phyloP scores from a whole-genome alignment of 1,140 invertebrate genomes.

The Aleiodes sp. region DNA sequence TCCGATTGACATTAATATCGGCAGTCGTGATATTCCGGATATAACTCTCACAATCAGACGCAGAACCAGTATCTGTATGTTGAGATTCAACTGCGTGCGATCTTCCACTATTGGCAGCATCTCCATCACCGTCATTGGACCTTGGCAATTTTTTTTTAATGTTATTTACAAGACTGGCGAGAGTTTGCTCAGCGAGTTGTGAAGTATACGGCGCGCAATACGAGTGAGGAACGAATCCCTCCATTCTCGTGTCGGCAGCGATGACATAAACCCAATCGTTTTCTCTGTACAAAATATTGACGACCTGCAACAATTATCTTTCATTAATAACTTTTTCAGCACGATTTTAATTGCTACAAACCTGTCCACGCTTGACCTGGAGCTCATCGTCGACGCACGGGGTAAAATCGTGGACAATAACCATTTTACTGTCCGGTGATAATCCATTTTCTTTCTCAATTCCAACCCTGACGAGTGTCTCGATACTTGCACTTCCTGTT shows the following conservation, averaged over 20 bases:
- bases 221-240: slow-evolving; percentile 94
- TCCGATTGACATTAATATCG: slow-evolving; percentile 63
- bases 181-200: slow-evolving; percentile 76
- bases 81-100: slow-evolving; percentile 60
- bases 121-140: slow-evolving; percentile 60
- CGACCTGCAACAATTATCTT: slow-evolving; percentile 69
- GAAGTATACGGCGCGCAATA: slow-evolving; percentile 89
- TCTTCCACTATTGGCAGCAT: slow-evolving; percentile 51
- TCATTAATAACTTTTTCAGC: slow-evolving; percentile 22
- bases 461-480: slow-evolving; percentile 91
- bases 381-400: slow-evolving; percentile 95
- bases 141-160: slow-evolving; percentile 88
- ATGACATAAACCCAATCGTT: slow-evolving; percentile 98
- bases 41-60: slow-evolving; percentile 74
- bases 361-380: slow-evolving; percentile 78
- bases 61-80: slow-evolving; percentile 66
- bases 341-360: slow-evolving; percentile 48
- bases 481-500: slow-evolving; percentile 93
- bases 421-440: slow-evolving; percentile 93
- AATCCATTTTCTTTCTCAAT: slow-evolving; percentile 94
- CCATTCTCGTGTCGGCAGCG: slow-evolving; percentile 84
- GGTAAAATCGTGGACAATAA: slow-evolving; percentile 93
- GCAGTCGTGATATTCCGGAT: slow-evolving; percentile 66
- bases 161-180: slow-evolving; percentile 71
- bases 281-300: slow-evolving; percentile 92